These are phyloP conservation scores for Pocillopora verrucosa DNA, from an alignment of 64 coral and sea anemone genomes.

Conservation along the genomic window DNA sequence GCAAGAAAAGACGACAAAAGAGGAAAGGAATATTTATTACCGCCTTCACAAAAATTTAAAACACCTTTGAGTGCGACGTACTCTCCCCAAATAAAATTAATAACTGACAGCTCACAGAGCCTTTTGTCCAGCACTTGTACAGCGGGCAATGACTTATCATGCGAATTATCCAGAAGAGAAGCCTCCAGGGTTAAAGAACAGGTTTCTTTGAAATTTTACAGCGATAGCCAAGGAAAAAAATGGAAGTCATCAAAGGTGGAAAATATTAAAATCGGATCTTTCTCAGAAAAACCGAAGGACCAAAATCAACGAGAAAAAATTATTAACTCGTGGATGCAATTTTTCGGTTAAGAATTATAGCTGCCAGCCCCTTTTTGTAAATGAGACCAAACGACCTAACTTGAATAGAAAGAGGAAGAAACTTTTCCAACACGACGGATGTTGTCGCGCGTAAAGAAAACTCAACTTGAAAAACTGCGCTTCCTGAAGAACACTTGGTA, in stretches of 20 bases:
- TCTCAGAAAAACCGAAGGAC: not conserved
- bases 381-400: no score
- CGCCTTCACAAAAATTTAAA: conserved; percentile 7
- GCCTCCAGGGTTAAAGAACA: no score
- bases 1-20: not conserved
- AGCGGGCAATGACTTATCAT: not conserved
- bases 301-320: conserved; percentile 31
- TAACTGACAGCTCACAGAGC: not conserved
- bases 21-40: not conserved
- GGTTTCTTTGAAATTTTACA: not conserved
- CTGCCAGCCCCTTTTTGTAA: not conserved
- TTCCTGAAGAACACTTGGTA: no score
- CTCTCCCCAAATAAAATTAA: not conserved
- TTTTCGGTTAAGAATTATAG: conserved; percentile 45
- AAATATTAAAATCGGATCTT: no score
- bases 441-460: no score
- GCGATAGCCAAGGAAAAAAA: not conserved
- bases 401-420: no score
- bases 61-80: not conserved
- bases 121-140: not conserved
- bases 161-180: not conserved
- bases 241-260: not conserved
- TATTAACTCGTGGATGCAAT: conserved; percentile 63
- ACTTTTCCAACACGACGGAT: no score
- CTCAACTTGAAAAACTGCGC: no score